Evolutionary conservation across 2,888 invertebrate genomes (phyloP).

Genomic region (Hirudinaria manillensis): DNA sequence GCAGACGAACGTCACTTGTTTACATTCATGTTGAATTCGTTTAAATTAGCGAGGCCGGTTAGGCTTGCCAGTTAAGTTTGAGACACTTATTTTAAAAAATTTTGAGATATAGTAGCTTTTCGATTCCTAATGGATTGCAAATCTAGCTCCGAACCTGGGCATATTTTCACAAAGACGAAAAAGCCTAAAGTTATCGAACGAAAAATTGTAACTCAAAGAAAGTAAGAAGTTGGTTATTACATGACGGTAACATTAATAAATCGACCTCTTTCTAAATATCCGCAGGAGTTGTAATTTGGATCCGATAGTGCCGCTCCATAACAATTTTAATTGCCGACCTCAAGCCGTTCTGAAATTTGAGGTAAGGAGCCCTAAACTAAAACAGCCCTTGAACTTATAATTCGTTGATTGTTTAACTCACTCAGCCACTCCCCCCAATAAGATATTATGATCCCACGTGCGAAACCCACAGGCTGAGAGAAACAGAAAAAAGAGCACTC

Average conservation of each 20-base stretch:
- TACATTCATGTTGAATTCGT: too few species aligned
- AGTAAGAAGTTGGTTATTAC: not conserved
- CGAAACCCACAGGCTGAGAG: constrained; percentile 18
- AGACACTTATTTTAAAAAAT: too few species aligned
- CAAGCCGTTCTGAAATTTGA: constrained; percentile 26
- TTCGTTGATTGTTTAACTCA: constrained; percentile 7
- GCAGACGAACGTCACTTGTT: too few species aligned
- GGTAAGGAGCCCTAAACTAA: not conserved
- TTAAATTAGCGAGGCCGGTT: too few species aligned
- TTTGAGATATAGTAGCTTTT: too few species aligned
- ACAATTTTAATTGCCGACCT: constrained; percentile 18
- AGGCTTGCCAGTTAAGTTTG: too few species aligned
- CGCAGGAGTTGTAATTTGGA: constrained; percentile 18
- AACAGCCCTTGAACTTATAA: not conserved
- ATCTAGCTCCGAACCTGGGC: not conserved
- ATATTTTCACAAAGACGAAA: not conserved
- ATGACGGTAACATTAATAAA: not conserved
- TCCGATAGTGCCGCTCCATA: constrained; percentile 10
- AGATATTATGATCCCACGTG: constrained; percentile 1
- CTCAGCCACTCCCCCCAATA: constrained; percentile 25
- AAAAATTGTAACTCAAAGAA: not conserved
- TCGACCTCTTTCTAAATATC: too few species aligned
- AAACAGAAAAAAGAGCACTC: constrained; percentile 20
- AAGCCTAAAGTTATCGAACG: not conserved
- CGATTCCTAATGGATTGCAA: not conserved